phyloP scores from a whole-genome alignment of 2,113 vertebrate genomes.

The Carassius auratus region DNA sequence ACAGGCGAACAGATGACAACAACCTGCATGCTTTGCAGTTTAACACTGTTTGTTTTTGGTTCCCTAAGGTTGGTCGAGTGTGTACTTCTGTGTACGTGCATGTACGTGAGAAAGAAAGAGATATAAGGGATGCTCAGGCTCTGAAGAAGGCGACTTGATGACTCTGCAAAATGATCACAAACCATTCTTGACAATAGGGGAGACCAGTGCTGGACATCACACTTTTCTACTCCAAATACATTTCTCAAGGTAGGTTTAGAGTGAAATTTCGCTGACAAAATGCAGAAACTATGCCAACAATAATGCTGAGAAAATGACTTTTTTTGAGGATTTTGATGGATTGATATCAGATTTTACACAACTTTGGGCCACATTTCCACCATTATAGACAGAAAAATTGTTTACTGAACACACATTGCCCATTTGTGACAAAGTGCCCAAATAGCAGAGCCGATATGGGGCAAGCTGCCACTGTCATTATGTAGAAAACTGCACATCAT shows the following conservation, averaged over 20 bases:
- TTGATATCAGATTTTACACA: not conserved
- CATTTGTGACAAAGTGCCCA: not conserved
- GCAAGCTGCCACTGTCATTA: not conserved
- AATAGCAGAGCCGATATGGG: not conserved
- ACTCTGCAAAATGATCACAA: conserved; percentile 31
- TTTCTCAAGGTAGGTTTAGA: not conserved
- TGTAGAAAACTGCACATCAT: not conserved
- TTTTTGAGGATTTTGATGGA: not conserved
- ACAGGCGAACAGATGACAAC: conserved; percentile 28
- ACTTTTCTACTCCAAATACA: not conserved
- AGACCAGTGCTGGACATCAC: not conserved
- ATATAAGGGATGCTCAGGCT: not conserved
- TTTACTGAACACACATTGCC: not conserved
- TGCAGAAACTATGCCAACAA: not conserved
- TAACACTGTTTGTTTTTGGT: conserved; percentile 43
- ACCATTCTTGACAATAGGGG: conserved; percentile 10
- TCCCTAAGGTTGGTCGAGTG: conserved; percentile 18
- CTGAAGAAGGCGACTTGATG: conserved; percentile 17
- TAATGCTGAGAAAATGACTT: not conserved
- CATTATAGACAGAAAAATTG: not conserved
- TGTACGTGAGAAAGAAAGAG: not conserved
- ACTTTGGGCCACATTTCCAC: not conserved
- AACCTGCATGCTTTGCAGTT: not conserved
- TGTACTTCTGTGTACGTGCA: not conserved
- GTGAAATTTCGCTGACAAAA: not conserved